These are phyloP conservation scores for Drepanosiphum platanoidis DNA, from an alignment of 2,888 invertebrate genomes.

Conservation along the genomic window DNA sequence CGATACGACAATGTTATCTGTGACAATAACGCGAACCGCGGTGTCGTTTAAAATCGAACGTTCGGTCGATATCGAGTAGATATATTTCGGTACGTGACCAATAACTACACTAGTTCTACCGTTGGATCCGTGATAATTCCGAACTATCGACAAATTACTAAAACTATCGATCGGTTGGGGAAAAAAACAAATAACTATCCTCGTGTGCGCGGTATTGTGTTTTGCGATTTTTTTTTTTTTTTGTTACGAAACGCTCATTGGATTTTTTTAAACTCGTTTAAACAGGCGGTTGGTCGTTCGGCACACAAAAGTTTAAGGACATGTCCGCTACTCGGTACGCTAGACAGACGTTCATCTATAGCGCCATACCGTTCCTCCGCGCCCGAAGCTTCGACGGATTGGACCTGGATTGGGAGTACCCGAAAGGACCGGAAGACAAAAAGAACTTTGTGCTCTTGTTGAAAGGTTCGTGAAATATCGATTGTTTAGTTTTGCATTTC, in stretches of 20 bases:
- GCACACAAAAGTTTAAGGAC: conserved; percentile 95
- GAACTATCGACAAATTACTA: too few species aligned
- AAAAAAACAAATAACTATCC: too few species aligned
- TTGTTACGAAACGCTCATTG: background rate
- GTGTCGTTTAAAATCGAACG: too few species aligned
- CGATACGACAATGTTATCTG: too few species aligned
- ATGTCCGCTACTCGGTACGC: conserved; percentile 87
- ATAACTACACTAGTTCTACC: too few species aligned
- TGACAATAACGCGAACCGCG: too few species aligned
- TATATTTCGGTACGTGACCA: too few species aligned
- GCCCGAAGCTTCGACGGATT: conserved; percentile 88
- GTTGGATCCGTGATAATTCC: too few species aligned
- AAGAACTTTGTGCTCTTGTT: conserved; percentile 89
- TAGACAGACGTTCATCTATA: conserved; percentile 92
- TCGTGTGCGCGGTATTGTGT: too few species aligned
- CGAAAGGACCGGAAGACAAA: conserved; percentile 91
- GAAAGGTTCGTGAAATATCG: conserved; percentile 73
- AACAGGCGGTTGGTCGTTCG: conserved; percentile 96
- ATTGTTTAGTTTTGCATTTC: background rate
- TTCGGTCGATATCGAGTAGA: too few species aligned
- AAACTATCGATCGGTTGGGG: too few species aligned
- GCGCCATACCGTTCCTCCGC: conserved; percentile 88
- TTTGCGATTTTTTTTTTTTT: conserved; percentile 7
- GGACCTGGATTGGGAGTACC: conserved; percentile 93
- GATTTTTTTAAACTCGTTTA: too few species aligned